A percentile compares a stretch with the other conserved stretches of the same genome.
These are phyloP conservation scores for Baccha elongata DNA, from an alignment of 2,888 invertebrate species.

Conservation along the genomic window DNA sequence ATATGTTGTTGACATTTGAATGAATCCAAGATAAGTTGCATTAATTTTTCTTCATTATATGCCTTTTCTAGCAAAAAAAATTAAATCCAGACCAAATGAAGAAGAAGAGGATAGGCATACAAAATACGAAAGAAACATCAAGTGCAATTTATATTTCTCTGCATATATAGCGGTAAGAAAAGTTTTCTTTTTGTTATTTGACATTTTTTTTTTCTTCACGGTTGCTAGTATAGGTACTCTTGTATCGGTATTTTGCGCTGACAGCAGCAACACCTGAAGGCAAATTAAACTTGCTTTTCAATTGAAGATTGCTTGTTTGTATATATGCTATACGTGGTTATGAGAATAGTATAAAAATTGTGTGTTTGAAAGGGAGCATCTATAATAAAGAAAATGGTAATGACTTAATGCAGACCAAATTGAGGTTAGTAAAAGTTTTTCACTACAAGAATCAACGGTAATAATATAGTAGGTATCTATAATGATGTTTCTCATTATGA, in stretches of 20 bases:
- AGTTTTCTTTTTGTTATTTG: constrained; percentile 25
- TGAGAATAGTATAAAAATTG: background rate
- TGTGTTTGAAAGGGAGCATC: too few relatives aligned
- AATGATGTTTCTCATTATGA: background rate
- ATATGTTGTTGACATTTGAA: background rate
- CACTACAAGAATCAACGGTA: background rate
- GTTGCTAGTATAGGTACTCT: background rate
- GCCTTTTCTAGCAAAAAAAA: background rate
- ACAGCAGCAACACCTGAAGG: constrained; percentile 5
- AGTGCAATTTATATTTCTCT: background rate
- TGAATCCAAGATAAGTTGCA: background rate
- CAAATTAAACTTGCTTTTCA: background rate
- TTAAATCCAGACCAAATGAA: background rate
- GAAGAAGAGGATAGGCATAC: background rate
- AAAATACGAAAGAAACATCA: background rate
- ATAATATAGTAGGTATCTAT: too few relatives aligned
- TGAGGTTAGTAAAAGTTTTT: constrained; percentile 55
- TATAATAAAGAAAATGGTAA: constrained; percentile 23
- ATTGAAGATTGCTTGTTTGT: background rate
- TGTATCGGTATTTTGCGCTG: too few relatives aligned
- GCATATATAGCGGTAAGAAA: background rate
- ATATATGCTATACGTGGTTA: background rate
- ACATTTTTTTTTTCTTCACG: constrained; percentile 13
- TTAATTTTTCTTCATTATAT: background rate
- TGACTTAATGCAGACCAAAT: constrained; percentile 29